phyloP scores from a whole-genome alignment of 1,140 invertebrate genomes.

The Protaetia brevitarsis region DNA sequence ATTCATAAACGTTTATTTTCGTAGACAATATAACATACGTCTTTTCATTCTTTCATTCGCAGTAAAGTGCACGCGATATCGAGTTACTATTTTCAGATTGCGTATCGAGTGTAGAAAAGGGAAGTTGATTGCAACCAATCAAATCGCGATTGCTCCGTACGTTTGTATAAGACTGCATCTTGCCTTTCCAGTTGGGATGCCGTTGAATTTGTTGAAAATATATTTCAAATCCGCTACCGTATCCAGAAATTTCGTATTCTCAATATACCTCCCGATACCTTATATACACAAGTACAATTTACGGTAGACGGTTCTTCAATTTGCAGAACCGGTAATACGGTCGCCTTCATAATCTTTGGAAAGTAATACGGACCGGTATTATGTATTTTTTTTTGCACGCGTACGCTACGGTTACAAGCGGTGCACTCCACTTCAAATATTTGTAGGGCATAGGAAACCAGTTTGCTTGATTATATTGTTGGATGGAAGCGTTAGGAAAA shows the following conservation, averaged over 20 bases:
- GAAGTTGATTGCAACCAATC: slow-evolving; percentile 4
- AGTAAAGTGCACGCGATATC: too few relatives aligned
- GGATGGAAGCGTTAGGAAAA: background rate
- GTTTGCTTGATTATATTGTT: background rate
- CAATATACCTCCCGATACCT: background rate
- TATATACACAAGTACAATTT: background rate
- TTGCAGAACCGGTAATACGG: background rate
- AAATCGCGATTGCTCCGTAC: background rate
- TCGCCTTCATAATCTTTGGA: too few relatives aligned
- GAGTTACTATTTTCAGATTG: too few relatives aligned
- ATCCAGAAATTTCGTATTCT: too few relatives aligned
- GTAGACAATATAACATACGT: too few relatives aligned
- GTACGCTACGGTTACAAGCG: too few relatives aligned
- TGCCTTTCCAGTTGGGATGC: background rate
- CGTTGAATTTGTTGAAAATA: background rate
- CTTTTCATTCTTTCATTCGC: too few relatives aligned
- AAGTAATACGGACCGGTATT: too few relatives aligned
- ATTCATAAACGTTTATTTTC: too few relatives aligned
- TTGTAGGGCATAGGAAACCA: background rate
- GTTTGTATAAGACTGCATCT: background rate
- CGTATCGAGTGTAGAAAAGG: background rate
- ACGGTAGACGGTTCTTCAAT: background rate
- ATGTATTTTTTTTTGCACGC: too few relatives aligned
- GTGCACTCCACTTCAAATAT: background rate
- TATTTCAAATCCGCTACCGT: background rate